Conservation (phyloP, 37 sponge, comb jelly and placozoan genomes). For the Tethya wilhelma region DNA sequence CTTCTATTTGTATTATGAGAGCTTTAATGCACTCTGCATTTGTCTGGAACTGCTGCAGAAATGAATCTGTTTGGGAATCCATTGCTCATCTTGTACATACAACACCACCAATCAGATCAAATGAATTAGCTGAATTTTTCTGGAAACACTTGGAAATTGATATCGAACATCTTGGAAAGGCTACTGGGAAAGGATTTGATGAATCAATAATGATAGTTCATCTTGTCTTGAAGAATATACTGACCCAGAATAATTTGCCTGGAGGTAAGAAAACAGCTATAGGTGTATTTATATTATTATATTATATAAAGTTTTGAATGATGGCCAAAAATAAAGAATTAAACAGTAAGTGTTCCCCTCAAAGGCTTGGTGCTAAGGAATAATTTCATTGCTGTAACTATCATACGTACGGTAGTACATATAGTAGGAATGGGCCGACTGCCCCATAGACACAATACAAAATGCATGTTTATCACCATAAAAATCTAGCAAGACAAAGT, state of each 20-base stretch:
- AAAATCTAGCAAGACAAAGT: too few relatives aligned
- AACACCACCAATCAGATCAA: conserved; percentile 9
- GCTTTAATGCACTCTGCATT: conserved; percentile 61
- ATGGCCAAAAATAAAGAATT: too few relatives aligned
- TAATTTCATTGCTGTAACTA: too few relatives aligned
- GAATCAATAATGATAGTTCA: conserved; percentile 51
- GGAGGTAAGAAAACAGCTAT: too few relatives aligned
- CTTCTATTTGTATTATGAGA: conserved; percentile 54
- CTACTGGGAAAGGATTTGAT: conserved; percentile 43
- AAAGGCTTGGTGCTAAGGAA: too few relatives aligned
- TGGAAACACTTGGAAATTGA: conserved; percentile 57
- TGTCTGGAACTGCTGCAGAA: conserved; percentile 47
- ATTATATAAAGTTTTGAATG: too few relatives aligned
- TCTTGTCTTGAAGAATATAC: conserved; percentile 46
- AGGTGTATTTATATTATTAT: too few relatives aligned
- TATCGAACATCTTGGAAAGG: conserved; percentile 26
- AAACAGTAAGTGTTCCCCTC: too few relatives aligned
- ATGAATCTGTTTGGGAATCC: not conserved
- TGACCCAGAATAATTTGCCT: not conserved
- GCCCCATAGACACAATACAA: too few relatives aligned
- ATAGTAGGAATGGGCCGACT: too few relatives aligned
- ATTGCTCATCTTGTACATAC: conserved; percentile 17
- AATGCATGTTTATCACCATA: too few relatives aligned
- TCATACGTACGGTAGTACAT: too few relatives aligned
- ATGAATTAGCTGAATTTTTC: conserved; percentile 56